These are phyloP conservation scores for Cataglyphis cursor DNA, from an alignment of 2,888 invertebrate genomes.

Conservation along the genomic window DNA sequence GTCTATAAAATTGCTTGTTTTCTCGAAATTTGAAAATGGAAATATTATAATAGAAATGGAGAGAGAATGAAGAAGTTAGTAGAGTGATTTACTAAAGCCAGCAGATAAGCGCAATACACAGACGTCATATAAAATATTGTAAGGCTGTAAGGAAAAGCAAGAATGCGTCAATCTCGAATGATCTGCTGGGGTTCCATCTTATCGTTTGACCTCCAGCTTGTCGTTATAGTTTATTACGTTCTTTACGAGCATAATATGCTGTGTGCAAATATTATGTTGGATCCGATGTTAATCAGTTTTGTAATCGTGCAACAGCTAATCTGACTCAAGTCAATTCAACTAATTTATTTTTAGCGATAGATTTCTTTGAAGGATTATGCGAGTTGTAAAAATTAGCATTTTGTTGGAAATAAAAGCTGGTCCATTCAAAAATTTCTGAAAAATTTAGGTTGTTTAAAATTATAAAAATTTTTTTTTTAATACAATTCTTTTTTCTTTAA, in stretches of 20 bases:
- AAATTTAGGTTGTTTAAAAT: neutral
- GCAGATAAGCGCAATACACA: neutral
- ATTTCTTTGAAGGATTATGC: neutral
- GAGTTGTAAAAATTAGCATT: neutral
- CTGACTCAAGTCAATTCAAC: neutral
- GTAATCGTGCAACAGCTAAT: slow-evolving; percentile 8
- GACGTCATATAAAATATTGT: slow-evolving; percentile 56
- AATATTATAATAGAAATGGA: neutral
- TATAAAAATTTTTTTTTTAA: no score
- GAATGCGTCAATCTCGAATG: slow-evolving; percentile 36
- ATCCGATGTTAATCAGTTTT: neutral
- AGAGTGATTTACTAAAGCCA: neutral
- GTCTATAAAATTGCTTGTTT: neutral
- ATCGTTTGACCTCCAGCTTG: slow-evolving; percentile 70
- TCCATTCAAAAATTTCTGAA: neutral
- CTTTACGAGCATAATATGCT: slow-evolving; percentile 12
- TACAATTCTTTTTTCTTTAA: neutral
- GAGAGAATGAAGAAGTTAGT: no score
- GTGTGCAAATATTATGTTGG: slow-evolving; percentile 1
- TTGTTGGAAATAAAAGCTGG: neutral
- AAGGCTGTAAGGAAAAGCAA: neutral
- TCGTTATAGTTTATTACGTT: slow-evolving; percentile 7
- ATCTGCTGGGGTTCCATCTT: slow-evolving; percentile 73
- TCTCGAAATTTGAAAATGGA: neutral
- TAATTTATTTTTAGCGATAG: neutral